Percentiles rank a stretch among this genome's conserved stretches.
Conservation (phyloP, 2,888 invertebrate genomes). For the Pammene aurita region DNA sequence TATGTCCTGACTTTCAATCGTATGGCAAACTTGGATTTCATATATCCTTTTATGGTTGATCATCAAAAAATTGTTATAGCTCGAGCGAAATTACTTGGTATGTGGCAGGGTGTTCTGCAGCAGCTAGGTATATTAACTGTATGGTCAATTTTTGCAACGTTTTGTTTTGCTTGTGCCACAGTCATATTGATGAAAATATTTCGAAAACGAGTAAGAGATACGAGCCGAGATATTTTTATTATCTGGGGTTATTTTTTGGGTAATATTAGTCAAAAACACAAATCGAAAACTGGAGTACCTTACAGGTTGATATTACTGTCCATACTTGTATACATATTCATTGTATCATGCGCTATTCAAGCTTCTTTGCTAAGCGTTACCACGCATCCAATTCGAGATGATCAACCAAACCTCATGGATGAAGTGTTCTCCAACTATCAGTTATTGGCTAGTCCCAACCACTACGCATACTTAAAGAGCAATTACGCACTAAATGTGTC, state of each 20-base stretch:
- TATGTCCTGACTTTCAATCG: conserved; percentile 42
- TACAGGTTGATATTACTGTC: conserved; percentile 47
- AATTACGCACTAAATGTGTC: conserved; percentile 4
- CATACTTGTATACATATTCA: conserved; percentile 51
- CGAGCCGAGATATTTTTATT: conserved; percentile 47
- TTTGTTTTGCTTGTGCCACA: conserved; percentile 47
- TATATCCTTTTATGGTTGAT: conserved; percentile 43
- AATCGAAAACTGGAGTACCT: conserved; percentile 45
- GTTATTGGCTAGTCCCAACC: conserved; percentile 36
- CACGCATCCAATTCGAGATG: conserved; percentile 49
- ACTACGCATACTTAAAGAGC: conserved; percentile 11
- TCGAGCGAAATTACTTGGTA: conserved; percentile 30
- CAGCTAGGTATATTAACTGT: conserved; percentile 34
- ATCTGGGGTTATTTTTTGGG: conserved; percentile 55
- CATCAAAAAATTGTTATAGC: conserved; percentile 40
- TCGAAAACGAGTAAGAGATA: conserved; percentile 43
- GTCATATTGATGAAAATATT: conserved; percentile 48
- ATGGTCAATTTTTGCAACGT: conserved; percentile 39
- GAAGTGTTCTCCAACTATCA: conserved; percentile 44
- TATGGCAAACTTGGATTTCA: conserved; percentile 36
- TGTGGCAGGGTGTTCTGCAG: conserved; percentile 42
- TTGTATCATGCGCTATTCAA: conserved; percentile 52
- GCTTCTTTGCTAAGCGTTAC: conserved; percentile 51
- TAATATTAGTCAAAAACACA: conserved; percentile 44
- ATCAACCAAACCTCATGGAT: conserved; percentile 45